Percentiles rank a stretch among this genome's conserved stretches.
These are phyloP conservation scores for Anser cygnoides DNA, from an alignment of 2,113 vertebrate genomes.

Conservation along the genomic window DNA sequence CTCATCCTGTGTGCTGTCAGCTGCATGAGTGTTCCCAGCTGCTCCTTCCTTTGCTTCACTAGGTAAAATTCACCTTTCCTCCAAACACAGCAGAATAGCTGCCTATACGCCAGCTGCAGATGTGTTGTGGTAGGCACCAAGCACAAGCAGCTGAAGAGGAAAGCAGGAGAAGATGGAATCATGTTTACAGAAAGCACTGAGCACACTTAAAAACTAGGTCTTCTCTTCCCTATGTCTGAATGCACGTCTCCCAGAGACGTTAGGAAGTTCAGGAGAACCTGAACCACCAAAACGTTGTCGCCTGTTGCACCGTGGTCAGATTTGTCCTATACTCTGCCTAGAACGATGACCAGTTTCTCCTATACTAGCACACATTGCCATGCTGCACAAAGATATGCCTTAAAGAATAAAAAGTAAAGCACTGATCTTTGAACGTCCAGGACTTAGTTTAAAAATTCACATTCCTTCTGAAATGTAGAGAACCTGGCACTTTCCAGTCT, in stretches of 20 bases:
- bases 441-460: neutral
- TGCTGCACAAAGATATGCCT: neutral
- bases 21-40: neutral
- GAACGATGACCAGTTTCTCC: neutral
- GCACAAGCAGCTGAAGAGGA: neutral
- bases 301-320: neutral
- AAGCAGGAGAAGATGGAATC: neutral
- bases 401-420: neutral
- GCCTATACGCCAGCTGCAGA: neutral
- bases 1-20: rapidly evolving
- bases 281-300: rapidly evolving
- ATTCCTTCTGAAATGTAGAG: neutral
- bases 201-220: neutral
- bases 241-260: neutral
- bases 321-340: rapidly evolving
- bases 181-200: neutral
- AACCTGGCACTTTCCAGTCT: neutral
- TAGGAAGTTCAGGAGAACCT: neutral
- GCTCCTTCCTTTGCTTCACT: neutral
- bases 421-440: neutral
- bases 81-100: neutral
- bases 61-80: neutral
- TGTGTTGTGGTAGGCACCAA: neutral
- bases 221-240: neutral
- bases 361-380: rapidly evolving